Evolutionary conservation across 2,888 invertebrate species (phyloP).

Genomic region (Lasius fuliginosus): DNA sequence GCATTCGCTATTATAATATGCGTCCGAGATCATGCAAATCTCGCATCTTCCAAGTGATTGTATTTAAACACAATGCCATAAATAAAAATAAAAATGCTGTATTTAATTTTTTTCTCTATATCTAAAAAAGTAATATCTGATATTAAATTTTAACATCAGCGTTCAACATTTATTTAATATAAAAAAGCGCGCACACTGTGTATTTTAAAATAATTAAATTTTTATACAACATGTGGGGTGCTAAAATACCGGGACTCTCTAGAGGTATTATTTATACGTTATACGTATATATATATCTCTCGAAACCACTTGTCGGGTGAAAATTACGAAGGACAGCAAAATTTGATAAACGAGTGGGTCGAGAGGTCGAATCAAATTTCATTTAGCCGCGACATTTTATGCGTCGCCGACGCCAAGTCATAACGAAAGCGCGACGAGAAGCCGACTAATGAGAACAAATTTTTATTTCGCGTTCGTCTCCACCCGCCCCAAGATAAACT

Average conservation of each 20-base stretch:
- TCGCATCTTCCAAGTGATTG: slow-evolving; percentile 1
- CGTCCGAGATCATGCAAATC: slow-evolving; percentile 14
- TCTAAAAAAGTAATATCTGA: neutral
- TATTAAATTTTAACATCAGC: neutral
- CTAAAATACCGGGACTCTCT: neutral
- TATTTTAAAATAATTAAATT: slow-evolving; percentile 5
- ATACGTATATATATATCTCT: neutral
- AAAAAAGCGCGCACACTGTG: neutral
- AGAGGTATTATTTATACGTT: slow-evolving; percentile 31
- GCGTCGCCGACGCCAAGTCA: slow-evolving; percentile 34
- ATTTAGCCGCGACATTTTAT: slow-evolving; percentile 39
- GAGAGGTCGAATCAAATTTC: slow-evolving; percentile 49
- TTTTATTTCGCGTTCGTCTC: slow-evolving; percentile 44
- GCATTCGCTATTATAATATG: slow-evolving; percentile 29
- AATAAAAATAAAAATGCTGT: neutral
- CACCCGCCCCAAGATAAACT: slow-evolving; percentile 39
- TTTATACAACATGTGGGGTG: neutral
- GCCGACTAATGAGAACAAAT: slow-evolving; percentile 41
- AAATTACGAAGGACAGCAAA: slow-evolving; percentile 19
- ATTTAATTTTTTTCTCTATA: neutral
- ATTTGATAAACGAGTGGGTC: slow-evolving; percentile 41
- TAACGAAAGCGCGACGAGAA: slow-evolving; percentile 31
- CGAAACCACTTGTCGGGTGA: slow-evolving; percentile 10
- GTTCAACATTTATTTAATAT: neutral
- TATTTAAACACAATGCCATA: neutral